Percentiles rank a stretch among this genome's conserved stretches.
These are phyloP conservation scores for Dryadula phaetusa DNA, from an alignment of 2,888 invertebrate genomes.

Conservation along the genomic window DNA sequence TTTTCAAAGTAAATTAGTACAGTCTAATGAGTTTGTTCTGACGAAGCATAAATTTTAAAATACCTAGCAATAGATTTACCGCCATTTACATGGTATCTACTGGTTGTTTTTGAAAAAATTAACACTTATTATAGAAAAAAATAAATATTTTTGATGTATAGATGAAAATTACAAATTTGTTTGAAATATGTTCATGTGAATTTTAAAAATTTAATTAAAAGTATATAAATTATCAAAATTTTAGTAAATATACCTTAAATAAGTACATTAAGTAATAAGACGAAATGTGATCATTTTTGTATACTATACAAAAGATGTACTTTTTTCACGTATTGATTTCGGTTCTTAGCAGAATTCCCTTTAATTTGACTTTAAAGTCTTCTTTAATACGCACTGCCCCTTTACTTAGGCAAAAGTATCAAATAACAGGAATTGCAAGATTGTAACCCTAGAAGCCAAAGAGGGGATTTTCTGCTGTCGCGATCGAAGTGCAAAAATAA, in stretches of 20 bases:
- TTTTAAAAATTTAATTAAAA: too few species aligned
- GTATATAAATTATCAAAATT: too few species aligned
- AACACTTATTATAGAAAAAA: too few species aligned
- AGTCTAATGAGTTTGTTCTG: conserved; percentile 15
- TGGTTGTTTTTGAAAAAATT: too few species aligned
- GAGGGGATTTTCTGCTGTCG: background rate
- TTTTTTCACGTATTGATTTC: background rate
- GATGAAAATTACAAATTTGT: too few species aligned
- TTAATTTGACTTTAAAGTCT: conserved; percentile 6
- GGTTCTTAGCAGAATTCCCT: background rate
- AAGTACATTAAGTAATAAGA: too few species aligned
- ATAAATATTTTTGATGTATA: too few species aligned
- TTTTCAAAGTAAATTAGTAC: conserved; percentile 1
- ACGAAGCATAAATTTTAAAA: background rate
- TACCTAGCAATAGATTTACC: background rate
- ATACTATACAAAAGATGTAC: too few species aligned
- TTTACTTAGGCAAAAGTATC: conserved; percentile 2
- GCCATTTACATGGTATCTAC: too few species aligned
- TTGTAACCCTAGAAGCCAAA: conserved; percentile 1
- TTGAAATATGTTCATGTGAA: too few species aligned
- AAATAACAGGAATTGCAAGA: conserved; percentile 19
- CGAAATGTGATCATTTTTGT: too few species aligned
- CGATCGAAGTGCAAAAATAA: background rate
- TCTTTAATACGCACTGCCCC: conserved; percentile 1
- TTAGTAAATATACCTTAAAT: too few species aligned